Evolutionary conservation across 2,113 vertebrate genomes (phyloP).

Genomic region (Ardeotis arabs): DNA sequence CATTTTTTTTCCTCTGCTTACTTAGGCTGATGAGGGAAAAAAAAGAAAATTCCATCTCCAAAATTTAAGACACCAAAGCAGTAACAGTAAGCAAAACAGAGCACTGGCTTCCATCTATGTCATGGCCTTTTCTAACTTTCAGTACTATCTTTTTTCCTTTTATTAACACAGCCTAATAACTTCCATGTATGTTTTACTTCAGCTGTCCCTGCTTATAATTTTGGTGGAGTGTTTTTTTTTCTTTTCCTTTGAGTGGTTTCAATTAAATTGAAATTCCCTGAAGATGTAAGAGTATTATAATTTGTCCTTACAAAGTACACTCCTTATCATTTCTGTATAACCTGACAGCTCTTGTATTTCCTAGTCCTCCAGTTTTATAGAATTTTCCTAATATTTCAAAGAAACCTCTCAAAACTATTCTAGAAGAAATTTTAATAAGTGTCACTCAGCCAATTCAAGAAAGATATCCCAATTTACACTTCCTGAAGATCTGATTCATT

Average conservation of each 20-base stretch:
- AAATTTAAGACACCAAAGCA: neutral
- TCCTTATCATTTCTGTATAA: constrained; percentile 1
- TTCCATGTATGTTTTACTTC: neutral
- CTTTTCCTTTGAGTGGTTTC: constrained; percentile 29
- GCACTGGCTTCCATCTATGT: neutral
- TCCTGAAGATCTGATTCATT: neutral
- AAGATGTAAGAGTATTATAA: neutral
- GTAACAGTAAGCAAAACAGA: neutral
- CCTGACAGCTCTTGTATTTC: neutral
- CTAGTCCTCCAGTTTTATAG: neutral
- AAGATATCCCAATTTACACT: neutral
- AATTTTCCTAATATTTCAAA: neutral
- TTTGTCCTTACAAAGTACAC: neutral
- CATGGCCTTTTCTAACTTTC: neutral
- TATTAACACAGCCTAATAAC: neutral
- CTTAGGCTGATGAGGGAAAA: neutral
- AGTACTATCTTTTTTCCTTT: neutral
- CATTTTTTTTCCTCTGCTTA: neutral
- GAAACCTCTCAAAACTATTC: neutral
- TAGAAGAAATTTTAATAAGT: neutral
- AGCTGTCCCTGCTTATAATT: neutral
- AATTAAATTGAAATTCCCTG: constrained; percentile 22
- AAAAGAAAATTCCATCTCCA: neutral
- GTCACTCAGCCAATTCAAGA: neutral
- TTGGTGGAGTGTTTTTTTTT: neutral